Evolutionary conservation across 2,113 vertebrate species (phyloP), one percentile per base, ranked within the genome.

Genomic region (Podiceps cristatus): DNA sequence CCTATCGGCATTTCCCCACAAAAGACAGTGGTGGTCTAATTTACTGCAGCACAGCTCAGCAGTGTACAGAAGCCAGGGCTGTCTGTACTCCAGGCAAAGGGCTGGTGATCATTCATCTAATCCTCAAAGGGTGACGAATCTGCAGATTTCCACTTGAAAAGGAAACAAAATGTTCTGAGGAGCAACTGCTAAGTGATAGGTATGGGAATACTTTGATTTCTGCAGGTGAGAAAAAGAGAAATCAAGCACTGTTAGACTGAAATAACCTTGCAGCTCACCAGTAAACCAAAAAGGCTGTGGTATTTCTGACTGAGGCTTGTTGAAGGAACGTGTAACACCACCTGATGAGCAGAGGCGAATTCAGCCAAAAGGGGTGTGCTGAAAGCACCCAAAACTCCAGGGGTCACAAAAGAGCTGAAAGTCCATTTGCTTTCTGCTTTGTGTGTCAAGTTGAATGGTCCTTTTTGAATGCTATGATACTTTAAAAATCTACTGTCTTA

Each of bases 101-200:
- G 29, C 69, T 85, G 88, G 20, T 56, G 78, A 92, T 87, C 86
- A 84, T 75, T 88, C 86, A 64, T 75, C 56, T 88, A 28, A 87
- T 81, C 89, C 91, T 94, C 94, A 91, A 95, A 91, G 58, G 83
- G 35, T 72, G 62, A 81, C 77, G 86, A 97, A 95, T 45, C 83
- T 58, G 74, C 18, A 62, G 60, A 87, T 91, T 95, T 89, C 73
- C 80, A 87, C 81, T 94, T 93, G 62, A 85, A 92, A 91, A 95
- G 79, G 77, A 84, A 97, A 85, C 73, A 60, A 95, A 91, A 60
- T 80, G 59, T 77, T 76, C 69, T 13, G 86, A 91, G 72, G 13
- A 68, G 33, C 69, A 84, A 93, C 62, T 58, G 76, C 69, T 89
- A 92, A 95, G 93, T n/a, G 73, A 93, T 62, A 78, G 64, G 40